These are phyloP conservation scores for Baryphthengus martii DNA, from an alignment of 2,113 vertebrate species.

Conservation along the genomic window DNA sequence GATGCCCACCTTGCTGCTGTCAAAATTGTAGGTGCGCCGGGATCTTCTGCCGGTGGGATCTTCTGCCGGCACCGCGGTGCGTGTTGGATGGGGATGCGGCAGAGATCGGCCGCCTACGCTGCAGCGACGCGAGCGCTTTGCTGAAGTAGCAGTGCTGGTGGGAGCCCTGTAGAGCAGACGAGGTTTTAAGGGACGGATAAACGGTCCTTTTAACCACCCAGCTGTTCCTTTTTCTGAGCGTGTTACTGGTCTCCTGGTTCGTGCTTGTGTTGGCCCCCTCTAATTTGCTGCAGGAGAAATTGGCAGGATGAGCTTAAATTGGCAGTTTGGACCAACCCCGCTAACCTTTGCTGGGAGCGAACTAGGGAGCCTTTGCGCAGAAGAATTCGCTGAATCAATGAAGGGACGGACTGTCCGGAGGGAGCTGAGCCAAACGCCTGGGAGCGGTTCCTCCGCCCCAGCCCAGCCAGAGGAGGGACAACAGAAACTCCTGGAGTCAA, in stretches of 20 bases:
- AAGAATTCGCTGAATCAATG: background rate
- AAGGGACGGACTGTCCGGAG: background rate
- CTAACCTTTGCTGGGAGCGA: background rate
- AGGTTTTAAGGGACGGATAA: background rate
- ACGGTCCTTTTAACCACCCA: background rate
- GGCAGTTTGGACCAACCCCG: background rate
- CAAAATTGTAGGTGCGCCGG: fast-evolving
- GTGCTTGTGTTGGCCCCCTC: background rate
- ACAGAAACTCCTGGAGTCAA: fast-evolving
- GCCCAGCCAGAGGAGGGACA: background rate
- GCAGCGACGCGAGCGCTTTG: fast-evolving
- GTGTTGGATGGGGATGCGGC: background rate
- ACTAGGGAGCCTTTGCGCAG: background rate
- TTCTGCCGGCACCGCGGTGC: fast-evolving
- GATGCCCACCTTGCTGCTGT: background rate
- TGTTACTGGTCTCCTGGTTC: background rate
- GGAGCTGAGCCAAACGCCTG: background rate
- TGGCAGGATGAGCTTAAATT: slow-evolving; percentile 12
- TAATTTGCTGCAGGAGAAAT: background rate
- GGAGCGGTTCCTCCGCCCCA: background rate
- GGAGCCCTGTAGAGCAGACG: background rate
- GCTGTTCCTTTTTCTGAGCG: fast-evolving
- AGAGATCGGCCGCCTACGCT: background rate
- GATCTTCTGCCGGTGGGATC: background rate
- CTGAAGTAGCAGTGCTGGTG: background rate